Percentiles rank a stretch among this genome's conserved stretches.
Conservation (phyloP, 2,888 invertebrate species). For the Drepanosiphum platanoidis region DNA sequence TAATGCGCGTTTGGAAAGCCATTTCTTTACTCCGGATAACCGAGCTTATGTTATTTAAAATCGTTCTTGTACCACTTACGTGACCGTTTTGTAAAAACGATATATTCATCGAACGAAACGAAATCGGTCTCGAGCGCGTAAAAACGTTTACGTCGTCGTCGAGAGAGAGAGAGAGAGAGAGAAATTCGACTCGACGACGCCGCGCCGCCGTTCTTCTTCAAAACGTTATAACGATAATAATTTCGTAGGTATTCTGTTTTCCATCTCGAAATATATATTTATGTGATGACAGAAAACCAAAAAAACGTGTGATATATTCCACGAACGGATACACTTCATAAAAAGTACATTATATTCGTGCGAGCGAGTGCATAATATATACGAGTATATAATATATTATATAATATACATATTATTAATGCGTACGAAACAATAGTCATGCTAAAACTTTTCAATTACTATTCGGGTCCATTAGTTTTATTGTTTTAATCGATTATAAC, state of each 20-base stretch:
- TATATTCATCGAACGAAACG: neutral
- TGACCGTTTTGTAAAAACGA: slow-evolving; percentile 43
- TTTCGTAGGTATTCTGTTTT: too few species aligned
- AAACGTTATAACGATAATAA: too few species aligned
- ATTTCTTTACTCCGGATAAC: slow-evolving; percentile 13
- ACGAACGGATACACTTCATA: too few species aligned
- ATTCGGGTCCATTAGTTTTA: slow-evolving; percentile 37
- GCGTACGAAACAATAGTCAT: neutral
- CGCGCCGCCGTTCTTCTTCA: too few species aligned
- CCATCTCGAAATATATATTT: neutral
- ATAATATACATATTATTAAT: neutral
- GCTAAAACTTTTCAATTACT: slow-evolving; percentile 24
- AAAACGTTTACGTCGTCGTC: too few species aligned
- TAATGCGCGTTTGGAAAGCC: neutral
- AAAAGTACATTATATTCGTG: neutral
- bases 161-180: too few species aligned
- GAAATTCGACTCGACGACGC: too few species aligned
- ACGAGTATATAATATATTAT: neutral
- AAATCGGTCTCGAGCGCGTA: too few species aligned
- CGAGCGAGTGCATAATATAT: neutral
- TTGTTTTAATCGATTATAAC: slow-evolving; percentile 35
- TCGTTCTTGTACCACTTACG: slow-evolving; percentile 37
- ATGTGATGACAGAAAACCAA: too few species aligned
- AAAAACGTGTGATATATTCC: too few species aligned
- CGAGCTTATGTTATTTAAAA: slow-evolving; percentile 38